Evolutionary conservation across 2,113 vertebrate species (phyloP), one percentile per base, ranked within the genome.

Genomic region (Stegostoma tigrinum): DNA sequence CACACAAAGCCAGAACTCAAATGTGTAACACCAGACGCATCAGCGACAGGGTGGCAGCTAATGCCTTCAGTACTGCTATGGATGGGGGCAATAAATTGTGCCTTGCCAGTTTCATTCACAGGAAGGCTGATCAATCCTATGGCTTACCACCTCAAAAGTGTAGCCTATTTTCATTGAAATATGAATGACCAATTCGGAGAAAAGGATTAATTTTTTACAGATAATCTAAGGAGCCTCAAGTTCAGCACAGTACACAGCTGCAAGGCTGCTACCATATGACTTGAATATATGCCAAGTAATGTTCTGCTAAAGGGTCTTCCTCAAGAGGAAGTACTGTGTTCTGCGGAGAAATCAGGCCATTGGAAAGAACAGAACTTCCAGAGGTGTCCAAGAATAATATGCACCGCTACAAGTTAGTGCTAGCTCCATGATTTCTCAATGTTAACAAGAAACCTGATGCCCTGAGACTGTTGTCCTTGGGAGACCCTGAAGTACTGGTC

Each of bases 341-440:
- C 66, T 66, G 6, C 34, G 38, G 89, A n/a, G 89, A 61, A 91
- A 91, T 6, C 66, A 66, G 30, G 34, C 89, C 89, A 66, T 66
- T 91, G 55, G 89, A 66, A 91, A 61, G n/a, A 91, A 66, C 34
- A 66, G 34, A 91, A 91, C 30, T 91, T 91, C 89, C 89, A 64
- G 34, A n/a, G 55, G 89, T 91, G 89, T 66, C 89, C 89, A 91
- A 91, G n/a, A 66, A 91, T 91, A 91, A 91, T 38, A 91, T 34
- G 30, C 89, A 21, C n/a, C 89, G 66, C 23, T 91, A 66, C n/a
- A 66, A 90, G 52, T 30, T 61, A 75, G 27, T 55, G 5, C 2
- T 34, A n/a, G 30, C 30, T 55, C 52, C 19, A 4, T 64, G 64
- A 66, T 91, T 91, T 91, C 61, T 66, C 89, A n/a, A 64, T 21